Conservation (phyloP, 2,113 vertebrate genomes). For the Tupaia tana region DNA sequence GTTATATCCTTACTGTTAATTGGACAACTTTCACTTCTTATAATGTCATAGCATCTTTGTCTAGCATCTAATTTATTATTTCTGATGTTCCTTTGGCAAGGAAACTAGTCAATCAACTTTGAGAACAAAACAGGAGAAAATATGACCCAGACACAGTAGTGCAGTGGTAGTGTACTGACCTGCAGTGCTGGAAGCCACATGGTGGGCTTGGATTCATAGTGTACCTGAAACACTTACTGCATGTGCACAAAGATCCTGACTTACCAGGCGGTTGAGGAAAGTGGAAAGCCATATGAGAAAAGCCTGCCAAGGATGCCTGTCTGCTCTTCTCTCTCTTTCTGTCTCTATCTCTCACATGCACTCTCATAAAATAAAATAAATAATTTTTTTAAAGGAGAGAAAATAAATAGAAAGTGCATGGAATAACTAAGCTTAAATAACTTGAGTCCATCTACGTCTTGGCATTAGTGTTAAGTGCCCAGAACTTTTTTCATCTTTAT, state of each 20-base stretch:
- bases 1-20: neutral
- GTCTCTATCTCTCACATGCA: too few species aligned
- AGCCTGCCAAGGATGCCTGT: too few species aligned
- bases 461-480: neutral
- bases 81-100: neutral
- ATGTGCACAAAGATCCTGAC: too few species aligned
- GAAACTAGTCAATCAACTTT: neutral
- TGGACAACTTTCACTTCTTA: neutral
- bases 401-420: neutral
- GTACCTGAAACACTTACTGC: too few species aligned
- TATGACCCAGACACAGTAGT: neutral
- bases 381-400: neutral
- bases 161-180: too few species aligned
- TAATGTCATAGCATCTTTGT: neutral
- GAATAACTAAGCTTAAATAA: neutral
- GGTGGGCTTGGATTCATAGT: too few species aligned
- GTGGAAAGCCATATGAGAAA: too few species aligned
- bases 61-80: neutral
- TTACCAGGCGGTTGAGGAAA: too few species aligned
- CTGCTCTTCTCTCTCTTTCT: too few species aligned
- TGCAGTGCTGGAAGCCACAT: too few species aligned
- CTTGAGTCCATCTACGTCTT: neutral
- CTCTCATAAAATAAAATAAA: too few species aligned
- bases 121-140: neutral
- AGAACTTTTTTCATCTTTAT: neutral